Percentiles rank a stretch among this genome's conserved stretches.
Conservation (phyloP, 2,888 invertebrate species). For the Chymomyza fuscimana region DNA sequence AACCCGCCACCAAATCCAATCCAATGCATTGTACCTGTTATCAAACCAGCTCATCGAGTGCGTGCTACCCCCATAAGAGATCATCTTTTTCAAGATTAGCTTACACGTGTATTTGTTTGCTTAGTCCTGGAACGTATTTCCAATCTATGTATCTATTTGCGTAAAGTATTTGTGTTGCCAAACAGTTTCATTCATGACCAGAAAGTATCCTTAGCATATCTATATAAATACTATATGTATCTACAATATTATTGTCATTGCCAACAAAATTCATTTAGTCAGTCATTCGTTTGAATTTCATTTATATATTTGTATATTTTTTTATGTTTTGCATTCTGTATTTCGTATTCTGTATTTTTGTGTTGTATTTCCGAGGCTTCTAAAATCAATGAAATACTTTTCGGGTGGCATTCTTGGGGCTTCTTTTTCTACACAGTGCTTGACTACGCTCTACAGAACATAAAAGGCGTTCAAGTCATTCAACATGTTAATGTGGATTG, state of each 20-base stretch:
- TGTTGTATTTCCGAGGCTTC: constrained; percentile 71
- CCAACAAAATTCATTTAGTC: constrained; percentile 34
- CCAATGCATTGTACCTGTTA: constrained; percentile 64
- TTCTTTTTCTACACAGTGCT: constrained; percentile 53
- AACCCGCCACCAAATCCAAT: constrained; percentile 22
- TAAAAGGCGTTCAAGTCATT: constrained; percentile 39
- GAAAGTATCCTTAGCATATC: neutral
- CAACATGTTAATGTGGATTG: constrained; percentile 43
- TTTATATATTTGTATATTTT: constrained; percentile 33
- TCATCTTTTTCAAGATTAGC: constrained; percentile 10
- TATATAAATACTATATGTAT: neutral
- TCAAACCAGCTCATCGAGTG: constrained; percentile 53
- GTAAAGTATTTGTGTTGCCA: constrained; percentile 46
- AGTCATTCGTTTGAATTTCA: constrained; percentile 33
- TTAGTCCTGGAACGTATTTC: constrained; percentile 28
- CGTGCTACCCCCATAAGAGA: neutral
- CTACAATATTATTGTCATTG: neutral
- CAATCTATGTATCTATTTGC: constrained; percentile 45
- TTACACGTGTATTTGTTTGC: constrained; percentile 69
- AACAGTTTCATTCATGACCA: constrained; percentile 1
- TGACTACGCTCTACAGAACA: constrained; percentile 60
- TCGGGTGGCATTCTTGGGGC: constrained; percentile 76
- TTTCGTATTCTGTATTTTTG: constrained; percentile 31
- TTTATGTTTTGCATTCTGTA: constrained; percentile 22
- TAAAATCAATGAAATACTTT: constrained; percentile 79